These are phyloP conservation scores for Chymomyza procnemis DNA, from an alignment of 2,888 invertebrate genomes.

Conservation along the genomic window DNA sequence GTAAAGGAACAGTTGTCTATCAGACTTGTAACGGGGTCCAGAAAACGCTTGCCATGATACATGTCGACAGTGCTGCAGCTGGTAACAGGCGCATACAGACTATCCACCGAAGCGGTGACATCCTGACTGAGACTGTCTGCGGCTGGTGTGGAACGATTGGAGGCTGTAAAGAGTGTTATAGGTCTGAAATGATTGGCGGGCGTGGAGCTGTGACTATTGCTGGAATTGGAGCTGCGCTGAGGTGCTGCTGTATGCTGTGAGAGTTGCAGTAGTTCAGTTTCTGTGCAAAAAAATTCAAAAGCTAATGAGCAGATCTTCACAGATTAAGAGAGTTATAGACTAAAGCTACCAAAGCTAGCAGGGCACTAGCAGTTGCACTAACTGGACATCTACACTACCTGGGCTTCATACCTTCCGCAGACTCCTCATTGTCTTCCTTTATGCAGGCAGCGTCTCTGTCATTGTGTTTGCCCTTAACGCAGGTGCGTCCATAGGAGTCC, in stretches of 20 bases:
- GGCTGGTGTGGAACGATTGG: constrained; percentile 31
- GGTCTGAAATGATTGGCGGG: constrained; percentile 4
- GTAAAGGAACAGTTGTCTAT: constrained; percentile 65
- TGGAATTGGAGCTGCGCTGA: constrained; percentile 12
- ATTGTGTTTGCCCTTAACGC: not conserved
- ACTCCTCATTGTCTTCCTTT: constrained; percentile 76
- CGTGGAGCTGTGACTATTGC: constrained; percentile 14
- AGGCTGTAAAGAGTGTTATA: not conserved
- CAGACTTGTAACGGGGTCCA: constrained; percentile 65
- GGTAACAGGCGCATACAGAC: constrained; percentile 39
- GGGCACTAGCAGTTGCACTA: constrained; percentile 42
- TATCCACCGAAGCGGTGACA: constrained; percentile 43
- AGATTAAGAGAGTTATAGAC: not conserved
- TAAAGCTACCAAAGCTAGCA: not conserved
- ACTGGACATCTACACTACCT: constrained; percentile 77
- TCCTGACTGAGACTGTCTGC: constrained; percentile 34
- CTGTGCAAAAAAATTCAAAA: constrained; percentile 19
- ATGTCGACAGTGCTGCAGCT: constrained; percentile 37
- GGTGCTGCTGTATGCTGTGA: constrained; percentile 22
- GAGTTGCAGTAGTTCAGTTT: constrained; percentile 56
- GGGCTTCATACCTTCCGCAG: constrained; percentile 79
- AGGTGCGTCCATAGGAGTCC: constrained; percentile 52
- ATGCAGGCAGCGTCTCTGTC: constrained; percentile 38
- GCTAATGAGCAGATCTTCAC: not conserved
- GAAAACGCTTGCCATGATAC: constrained; percentile 73